Conservation (phyloP, 2,113 vertebrate genomes). For the Pelusios castaneus region DNA sequence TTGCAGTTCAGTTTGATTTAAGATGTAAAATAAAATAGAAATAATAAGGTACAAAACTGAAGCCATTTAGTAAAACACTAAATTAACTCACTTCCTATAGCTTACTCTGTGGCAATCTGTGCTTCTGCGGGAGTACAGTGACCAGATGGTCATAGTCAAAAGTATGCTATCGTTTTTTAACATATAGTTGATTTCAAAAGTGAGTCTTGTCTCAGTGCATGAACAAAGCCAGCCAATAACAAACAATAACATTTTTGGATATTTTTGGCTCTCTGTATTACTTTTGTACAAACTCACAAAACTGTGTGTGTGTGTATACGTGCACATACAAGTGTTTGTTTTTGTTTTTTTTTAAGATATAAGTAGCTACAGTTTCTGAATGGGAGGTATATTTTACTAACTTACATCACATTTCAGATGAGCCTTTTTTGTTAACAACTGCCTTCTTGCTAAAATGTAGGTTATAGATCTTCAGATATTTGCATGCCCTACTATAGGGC, state of each 20-base stretch:
- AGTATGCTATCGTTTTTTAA: fast-evolving
- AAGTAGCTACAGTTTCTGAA: neutral
- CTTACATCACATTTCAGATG: neutral
- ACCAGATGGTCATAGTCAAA: neutral
- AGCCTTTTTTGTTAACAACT: neutral
- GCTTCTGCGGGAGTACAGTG: neutral
- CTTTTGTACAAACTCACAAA: neutral
- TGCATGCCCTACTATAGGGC: neutral
- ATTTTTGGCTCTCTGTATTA: neutral
- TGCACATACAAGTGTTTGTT: too few species aligned
- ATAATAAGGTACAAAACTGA: neutral
- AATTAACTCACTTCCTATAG: neutral
- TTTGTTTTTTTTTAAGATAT: neutral
- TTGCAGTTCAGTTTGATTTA: neutral
- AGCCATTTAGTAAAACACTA: neutral
- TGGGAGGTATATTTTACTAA: neutral
- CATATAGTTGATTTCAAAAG: neutral
- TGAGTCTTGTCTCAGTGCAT: neutral
- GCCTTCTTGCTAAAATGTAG: neutral
- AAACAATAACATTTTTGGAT: neutral
- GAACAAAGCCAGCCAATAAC: neutral
- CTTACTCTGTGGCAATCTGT: neutral
- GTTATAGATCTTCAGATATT: neutral
- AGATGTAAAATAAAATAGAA: slow-evolving; percentile 1
- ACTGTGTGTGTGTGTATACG: too few species aligned